Evolutionary conservation across 2,797 vertebrate species (phyloP), one percentile per base, ranked within the genome.

Genomic region (Poeciliopsis infans): DNA sequence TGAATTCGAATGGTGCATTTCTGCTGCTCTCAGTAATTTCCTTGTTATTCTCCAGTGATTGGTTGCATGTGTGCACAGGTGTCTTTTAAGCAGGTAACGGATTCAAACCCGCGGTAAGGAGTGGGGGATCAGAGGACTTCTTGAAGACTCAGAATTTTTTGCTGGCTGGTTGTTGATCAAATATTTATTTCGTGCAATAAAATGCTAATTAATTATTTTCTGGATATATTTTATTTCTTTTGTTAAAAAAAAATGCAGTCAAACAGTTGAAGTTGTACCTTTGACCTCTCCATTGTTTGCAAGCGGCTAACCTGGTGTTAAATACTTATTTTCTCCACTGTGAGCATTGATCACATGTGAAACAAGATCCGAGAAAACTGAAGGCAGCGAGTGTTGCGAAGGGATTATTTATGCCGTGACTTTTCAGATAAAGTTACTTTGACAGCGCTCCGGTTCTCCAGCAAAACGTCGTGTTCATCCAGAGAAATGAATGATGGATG

Each of bases 361-460:
- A 28, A 59, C 55, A 59, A 59, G 13, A 76, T 85, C 73, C 0
- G 73, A 72, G 80, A 79, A 51, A 85, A 55, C 43, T 55, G 82
- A 77, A 31, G 64, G 28, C 57, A 66, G 0, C 16, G 49, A 79
- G 55, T 73, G 12, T 64, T 55, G 68, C 1, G 47, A 20, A 23
- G 4, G 6, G 18, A 74, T 87, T 72, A 79, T 82, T 87, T 74
- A 64, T 69, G 76, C 25, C 74, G 76, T 69, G 75, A 75, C 51
- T 72, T 55, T 31, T 78, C 43, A 68, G 85, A 85, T 73, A 76
- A 74, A 89, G 53, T 86, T 82, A 45, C 75, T 77, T 82, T 74
- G 82, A 61, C 28, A 66, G n/a, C 8, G 13, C 8, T 66, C 61
- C 33, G 20, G 61, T 23, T 66, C 33, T 66, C 33, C 6, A 36